Evolutionary conservation across 2,888 invertebrate genomes (phyloP).

Genomic region (Drosophila mimica): DNA sequence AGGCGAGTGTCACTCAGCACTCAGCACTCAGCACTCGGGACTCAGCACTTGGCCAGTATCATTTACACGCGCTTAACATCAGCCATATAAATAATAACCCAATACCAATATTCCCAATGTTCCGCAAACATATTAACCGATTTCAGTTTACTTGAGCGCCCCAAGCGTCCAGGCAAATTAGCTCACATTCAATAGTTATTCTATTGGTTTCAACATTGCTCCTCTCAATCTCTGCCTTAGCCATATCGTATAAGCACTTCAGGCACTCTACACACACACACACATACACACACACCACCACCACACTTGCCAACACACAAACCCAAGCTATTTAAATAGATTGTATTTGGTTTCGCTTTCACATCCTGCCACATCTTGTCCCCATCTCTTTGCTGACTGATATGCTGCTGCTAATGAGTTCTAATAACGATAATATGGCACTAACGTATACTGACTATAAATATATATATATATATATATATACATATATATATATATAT

Average conservation of each 20-base stretch:
- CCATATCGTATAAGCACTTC: conserved; percentile 33
- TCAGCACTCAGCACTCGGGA: background rate
- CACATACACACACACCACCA: conserved; percentile 3
- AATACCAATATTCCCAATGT: conserved; percentile 9
- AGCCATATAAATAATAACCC: background rate
- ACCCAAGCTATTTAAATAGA: conserved; percentile 25
- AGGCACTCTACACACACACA: conserved; percentile 14
- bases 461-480: conserved; percentile 42
- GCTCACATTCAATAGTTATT: conserved; percentile 46
- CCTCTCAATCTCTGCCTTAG: background rate
- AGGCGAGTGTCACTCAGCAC: background rate
- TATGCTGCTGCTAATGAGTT: conserved; percentile 69
- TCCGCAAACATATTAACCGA: conserved; percentile 24
- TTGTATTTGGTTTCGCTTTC: conserved; percentile 41
- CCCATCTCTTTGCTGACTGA: conserved; percentile 15
- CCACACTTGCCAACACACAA: conserved; percentile 3
- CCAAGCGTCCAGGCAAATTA: conserved; percentile 48
- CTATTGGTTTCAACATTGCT: conserved; percentile 1
- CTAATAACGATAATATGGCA: conserved; percentile 68
- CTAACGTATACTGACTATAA: conserved; percentile 56
- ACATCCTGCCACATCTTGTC: background rate
- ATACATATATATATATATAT: conserved; percentile 47
- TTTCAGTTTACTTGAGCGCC: conserved; percentile 17
- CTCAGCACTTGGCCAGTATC: background rate
- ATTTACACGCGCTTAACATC: conserved; percentile 1